A percentile compares a stretch with the other conserved stretches of the same genome.
Conservation (phyloP, 2,888 invertebrate species). For the Leucozona laternaria region DNA sequence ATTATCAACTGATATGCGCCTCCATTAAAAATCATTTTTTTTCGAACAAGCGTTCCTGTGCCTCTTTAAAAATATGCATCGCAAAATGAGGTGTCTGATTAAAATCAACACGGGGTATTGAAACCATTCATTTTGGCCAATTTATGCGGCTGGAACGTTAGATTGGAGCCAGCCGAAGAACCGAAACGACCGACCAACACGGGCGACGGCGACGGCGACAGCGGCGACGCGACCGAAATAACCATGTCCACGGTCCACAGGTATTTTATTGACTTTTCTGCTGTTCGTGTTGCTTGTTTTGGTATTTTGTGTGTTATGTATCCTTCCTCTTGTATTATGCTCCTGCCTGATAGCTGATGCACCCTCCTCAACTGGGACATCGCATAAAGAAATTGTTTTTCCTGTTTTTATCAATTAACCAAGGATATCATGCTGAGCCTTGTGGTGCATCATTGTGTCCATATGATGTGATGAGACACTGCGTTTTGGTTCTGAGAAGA, state of each 20-base stretch:
- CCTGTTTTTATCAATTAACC: conserved; percentile 76
- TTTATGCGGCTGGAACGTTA: conserved; percentile 60
- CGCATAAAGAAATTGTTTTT: conserved; percentile 65
- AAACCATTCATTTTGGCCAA: conserved; percentile 65
- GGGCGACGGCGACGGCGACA: no score
- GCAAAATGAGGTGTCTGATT: conserved; percentile 69
- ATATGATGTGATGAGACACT: conserved; percentile 48
- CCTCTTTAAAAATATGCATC: conserved; percentile 36
- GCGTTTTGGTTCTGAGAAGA: conserved; percentile 38
- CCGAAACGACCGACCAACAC: neutral
- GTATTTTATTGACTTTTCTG: conserved; percentile 65
- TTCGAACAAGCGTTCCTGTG: neutral
- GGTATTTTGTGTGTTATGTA: conserved; percentile 5
- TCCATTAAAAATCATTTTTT: neutral
- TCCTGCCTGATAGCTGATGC: no score
- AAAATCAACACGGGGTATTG: conserved; percentile 74
- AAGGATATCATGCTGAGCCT: conserved; percentile 67
- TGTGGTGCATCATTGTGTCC: conserved; percentile 65
- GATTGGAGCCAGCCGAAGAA: conserved; percentile 27
- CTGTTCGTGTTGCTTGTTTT: conserved; percentile 40
- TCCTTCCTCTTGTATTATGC: neutral
- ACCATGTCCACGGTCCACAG: conserved; percentile 39
- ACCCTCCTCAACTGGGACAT: conserved; percentile 39
- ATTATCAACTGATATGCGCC: neutral
- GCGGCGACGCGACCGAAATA: neutral